These are phyloP conservation scores for Poeciliopsis infans DNA, from an alignment of 2,797 vertebrate genomes.

Conservation along the genomic window DNA sequence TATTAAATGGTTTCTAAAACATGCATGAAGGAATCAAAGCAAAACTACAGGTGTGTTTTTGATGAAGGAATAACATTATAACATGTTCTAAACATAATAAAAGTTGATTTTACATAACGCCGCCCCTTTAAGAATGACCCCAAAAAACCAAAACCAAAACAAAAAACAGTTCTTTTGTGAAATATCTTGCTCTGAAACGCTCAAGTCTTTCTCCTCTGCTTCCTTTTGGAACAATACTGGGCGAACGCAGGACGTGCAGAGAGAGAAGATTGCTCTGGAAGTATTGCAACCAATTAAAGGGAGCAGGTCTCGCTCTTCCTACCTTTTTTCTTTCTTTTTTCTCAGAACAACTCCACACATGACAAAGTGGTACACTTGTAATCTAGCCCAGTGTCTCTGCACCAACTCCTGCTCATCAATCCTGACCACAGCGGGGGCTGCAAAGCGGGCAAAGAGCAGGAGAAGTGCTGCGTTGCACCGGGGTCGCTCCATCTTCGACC, in stretches of 20 bases:
- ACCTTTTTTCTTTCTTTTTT: slow-evolving; percentile 15
- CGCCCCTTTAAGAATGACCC: neutral
- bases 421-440: slow-evolving; percentile 67
- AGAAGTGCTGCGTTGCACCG: slow-evolving; percentile 37
- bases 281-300: slow-evolving; percentile 78
- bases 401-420: slow-evolving; percentile 77
- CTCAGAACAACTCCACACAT: slow-evolving; percentile 69
- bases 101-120: too few species aligned
- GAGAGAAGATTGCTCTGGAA: slow-evolving; percentile 65
- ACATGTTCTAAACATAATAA: too few species aligned
- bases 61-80: too few species aligned
- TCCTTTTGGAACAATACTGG: slow-evolving; percentile 42
- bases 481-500: slow-evolving; percentile 71
- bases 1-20: too few species aligned
- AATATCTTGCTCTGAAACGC: slow-evolving; percentile 5
- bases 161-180: neutral
- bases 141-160: neutral
- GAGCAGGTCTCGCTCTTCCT: slow-evolving; percentile 37
- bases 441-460: slow-evolving; percentile 59
- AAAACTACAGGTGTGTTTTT: too few species aligned
- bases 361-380: slow-evolving; percentile 80
- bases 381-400: slow-evolving; percentile 77
- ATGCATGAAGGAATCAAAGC: too few species aligned
- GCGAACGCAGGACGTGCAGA: slow-evolving; percentile 35
- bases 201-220: neutral